These are phyloP conservation scores for Belgica antarctica DNA, from an alignment of 2,888 invertebrate genomes.

Conservation along the genomic window DNA sequence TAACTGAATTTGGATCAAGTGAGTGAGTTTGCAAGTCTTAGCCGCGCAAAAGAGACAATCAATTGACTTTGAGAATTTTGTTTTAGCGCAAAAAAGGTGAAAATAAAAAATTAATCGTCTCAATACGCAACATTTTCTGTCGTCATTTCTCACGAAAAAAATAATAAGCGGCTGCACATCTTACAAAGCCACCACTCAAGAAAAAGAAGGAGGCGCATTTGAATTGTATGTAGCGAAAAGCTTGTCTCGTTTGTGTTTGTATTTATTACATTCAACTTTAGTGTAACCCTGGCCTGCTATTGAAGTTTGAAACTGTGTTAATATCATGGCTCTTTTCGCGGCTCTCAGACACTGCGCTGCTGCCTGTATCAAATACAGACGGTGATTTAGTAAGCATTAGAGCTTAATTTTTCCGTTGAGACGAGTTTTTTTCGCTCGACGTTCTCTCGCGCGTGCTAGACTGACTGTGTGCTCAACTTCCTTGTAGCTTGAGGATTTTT, in stretches of 20 bases:
- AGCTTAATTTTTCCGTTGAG: constrained; percentile 37
- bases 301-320: constrained; percentile 44
- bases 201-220: background rate
- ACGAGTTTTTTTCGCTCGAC: constrained; percentile 14
- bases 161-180: too few species aligned
- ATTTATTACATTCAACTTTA: constrained; percentile 35
- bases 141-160: too few species aligned
- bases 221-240: background rate
- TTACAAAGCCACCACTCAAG: background rate
- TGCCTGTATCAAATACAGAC: constrained; percentile 25
- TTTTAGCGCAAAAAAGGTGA: background rate
- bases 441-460: constrained; percentile 12
- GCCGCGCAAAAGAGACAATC: background rate
- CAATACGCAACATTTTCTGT: too few species aligned
- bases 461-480: constrained; percentile 34
- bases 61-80: constrained; percentile 5
- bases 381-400: constrained; percentile 21
- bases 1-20: background rate
- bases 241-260: constrained; percentile 3
- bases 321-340: constrained; percentile 43
- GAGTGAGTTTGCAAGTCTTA: background rate
- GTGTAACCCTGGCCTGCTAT: constrained; percentile 43
- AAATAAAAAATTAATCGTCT: background rate
- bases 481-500: constrained; percentile 35
- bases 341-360: constrained; percentile 27